A percentile compares a stretch with the other conserved stretches of the same genome.
Conservation (phyloP, 2,888 invertebrate species). For the Agonopterix subpropinquella region DNA sequence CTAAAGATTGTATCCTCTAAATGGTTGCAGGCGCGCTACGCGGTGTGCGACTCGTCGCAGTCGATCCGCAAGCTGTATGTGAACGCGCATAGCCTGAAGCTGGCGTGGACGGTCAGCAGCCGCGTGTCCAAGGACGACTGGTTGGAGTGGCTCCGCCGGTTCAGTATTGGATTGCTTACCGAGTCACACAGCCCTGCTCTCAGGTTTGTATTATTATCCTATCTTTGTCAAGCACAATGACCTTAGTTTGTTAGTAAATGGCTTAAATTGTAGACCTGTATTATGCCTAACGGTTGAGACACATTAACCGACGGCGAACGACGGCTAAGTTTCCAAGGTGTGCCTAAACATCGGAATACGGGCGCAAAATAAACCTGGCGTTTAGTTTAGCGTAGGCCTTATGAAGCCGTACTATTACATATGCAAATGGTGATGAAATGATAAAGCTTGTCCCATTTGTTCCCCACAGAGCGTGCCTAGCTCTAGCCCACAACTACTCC, state of each 20-base stretch:
- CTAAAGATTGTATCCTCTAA: no score
- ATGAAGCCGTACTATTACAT: no score
- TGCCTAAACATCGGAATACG: no score
- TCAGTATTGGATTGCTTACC: constrained; percentile 94
- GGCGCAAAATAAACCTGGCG: no score
- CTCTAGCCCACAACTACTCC: constrained; percentile 94
- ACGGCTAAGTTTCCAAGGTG: no score
- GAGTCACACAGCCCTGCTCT: constrained; percentile 97
- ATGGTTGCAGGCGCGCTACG: constrained; percentile 46
- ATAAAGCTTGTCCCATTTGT: neutral
- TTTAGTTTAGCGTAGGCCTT: no score
- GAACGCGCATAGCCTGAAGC: constrained; percentile 87
- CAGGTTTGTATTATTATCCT: constrained; percentile 44
- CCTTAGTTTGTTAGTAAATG: no score
- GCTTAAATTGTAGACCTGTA: no score
- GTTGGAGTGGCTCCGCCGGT: constrained; percentile 96
- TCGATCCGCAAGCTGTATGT: constrained; percentile 89
- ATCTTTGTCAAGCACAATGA: neutral
- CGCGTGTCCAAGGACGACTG: constrained; percentile 98
- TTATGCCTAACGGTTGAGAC: no score
- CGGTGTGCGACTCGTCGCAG: constrained; percentile 78
- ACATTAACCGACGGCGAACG: no score
- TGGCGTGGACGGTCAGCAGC: constrained; percentile 94
- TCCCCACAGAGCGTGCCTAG: constrained; percentile 89
- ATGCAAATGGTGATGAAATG: no score